Evolutionary conservation across 2,113 vertebrate genomes (phyloP).

Genomic region (Rissa tridactyla): DNA sequence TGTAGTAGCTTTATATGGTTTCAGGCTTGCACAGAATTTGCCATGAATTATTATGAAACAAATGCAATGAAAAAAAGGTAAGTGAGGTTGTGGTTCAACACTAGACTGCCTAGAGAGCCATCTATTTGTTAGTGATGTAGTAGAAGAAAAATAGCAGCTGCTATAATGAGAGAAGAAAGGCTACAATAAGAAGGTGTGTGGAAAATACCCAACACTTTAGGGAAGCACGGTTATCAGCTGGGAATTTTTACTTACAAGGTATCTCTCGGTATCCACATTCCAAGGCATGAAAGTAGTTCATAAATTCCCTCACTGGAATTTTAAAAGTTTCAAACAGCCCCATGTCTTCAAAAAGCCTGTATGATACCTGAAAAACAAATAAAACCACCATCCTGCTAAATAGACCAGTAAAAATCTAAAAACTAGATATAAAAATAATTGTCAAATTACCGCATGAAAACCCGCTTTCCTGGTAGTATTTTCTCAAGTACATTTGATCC

Average conservation of each 20-base stretch:
- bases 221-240: not conserved
- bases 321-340: slow-evolving; percentile 95
- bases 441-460: not conserved
- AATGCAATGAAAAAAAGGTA: not conserved
- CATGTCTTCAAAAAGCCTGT: slow-evolving; percentile 96
- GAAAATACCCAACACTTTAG: not conserved
- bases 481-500: not conserved
- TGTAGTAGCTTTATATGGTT: not conserved
- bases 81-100: not conserved
- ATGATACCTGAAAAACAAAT: slow-evolving; percentile 83
- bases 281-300: slow-evolving; percentile 98
- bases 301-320: slow-evolving; percentile 94
- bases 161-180: not conserved
- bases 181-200: not conserved
- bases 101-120: not conserved
- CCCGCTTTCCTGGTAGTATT: not conserved
- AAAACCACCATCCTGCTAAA: not conserved
- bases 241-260: slow-evolving; percentile 86
- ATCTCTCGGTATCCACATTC: slow-evolving; percentile 97
- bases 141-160: not conserved
- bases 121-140: not conserved
- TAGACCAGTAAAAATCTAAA: not conserved
- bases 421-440: not conserved
- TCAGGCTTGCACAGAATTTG: not conserved
- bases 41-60: not conserved